Percentiles rank a stretch among this genome's conserved stretches.
Conservation (phyloP, 2,888 invertebrate genomes). For the Cremastinae sp. region DNA sequence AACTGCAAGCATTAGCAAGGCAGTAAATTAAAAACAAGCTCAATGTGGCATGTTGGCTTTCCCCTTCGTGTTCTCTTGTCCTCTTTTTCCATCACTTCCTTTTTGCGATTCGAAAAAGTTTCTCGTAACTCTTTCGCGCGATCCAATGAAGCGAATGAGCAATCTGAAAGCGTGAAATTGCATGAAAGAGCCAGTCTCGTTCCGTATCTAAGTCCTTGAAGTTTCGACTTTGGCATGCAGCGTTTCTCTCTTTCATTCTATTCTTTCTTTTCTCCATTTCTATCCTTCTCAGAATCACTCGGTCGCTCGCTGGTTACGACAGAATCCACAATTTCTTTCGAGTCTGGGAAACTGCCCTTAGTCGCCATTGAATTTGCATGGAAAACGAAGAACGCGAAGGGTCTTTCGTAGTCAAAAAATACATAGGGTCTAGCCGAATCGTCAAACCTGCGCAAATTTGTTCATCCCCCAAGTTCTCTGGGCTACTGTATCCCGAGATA, state of each 20-base stretch:
- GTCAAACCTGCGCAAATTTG: conserved; percentile 68
- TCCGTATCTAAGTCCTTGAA: conserved; percentile 56
- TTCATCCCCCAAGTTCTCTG: conserved; percentile 65
- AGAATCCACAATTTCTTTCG: conserved; percentile 39
- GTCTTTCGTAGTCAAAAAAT: conserved; percentile 45
- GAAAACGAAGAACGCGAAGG: conserved; percentile 58
- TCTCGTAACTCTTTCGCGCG: conserved; percentile 60
- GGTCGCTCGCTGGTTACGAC: conserved; percentile 23
- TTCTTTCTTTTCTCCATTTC: conserved; percentile 8
- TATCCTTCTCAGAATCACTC: conserved; percentile 2
- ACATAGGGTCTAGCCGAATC: conserved; percentile 21
- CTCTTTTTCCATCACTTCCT: conserved; percentile 1
- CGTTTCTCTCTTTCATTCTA: conserved; percentile 36
- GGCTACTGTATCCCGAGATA: conserved; percentile 43
- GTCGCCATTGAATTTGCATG: conserved; percentile 65
- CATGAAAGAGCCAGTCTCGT: conserved; percentile 52
- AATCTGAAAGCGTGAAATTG: conserved; percentile 64
- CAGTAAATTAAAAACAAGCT: conserved; percentile 62
- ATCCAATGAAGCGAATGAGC: conserved; percentile 63
- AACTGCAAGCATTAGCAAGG: conserved; percentile 55
- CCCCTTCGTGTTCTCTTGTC: conserved; percentile 16
- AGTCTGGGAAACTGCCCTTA: conserved; percentile 54
- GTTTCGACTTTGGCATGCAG: conserved; percentile 56
- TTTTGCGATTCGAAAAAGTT: conserved; percentile 29
- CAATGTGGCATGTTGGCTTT: conserved; percentile 33